Evolutionary conservation across 2,888 invertebrate genomes (phyloP), one percentile per base, ranked within the genome.

Genomic region (Cryptus armator): DNA sequence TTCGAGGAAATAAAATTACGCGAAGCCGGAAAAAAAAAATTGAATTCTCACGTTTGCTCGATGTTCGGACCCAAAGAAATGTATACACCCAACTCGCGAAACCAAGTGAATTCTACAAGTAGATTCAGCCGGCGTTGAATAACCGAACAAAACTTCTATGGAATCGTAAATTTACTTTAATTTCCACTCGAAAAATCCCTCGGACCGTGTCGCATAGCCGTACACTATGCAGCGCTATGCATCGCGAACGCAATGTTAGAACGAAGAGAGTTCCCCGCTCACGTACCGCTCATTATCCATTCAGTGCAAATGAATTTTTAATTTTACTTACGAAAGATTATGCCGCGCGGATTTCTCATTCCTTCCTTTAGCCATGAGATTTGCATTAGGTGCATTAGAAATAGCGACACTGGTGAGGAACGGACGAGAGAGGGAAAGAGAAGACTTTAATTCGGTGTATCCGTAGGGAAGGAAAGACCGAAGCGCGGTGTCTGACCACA

Each of bases 291-390:
- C 66, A 80, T 72, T 80, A 80, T 72, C 80, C 74, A 80, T 72
- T 80, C 80, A 14, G 66, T 80, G 74, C 80, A 80, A 74, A 80
- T 80, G 80, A 80, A 80, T 80, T 80, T 80, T 80, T 67, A 80
- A 80, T 80, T 80, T 80, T 67, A 74, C 72, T 80, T 67, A 46
- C 46, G 56, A 46, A 74, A 67, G 66, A 80, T 80, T 74, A 80
- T 80, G 67, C 80, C 64, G 67, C 29, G 24, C 46, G 80, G 67
- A 80, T 80, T 67, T 74, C 66, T 53, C 74, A 14, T 64, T n/a
- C 72, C 24, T 51, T 32, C 56, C 71, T 7, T 67, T 43, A 14
- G 72, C 53, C 72, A 43, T 80, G 37, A 74, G 72, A 80, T 80
- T 80, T 80, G 80, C 80, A 80, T 80, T 67, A 80, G 80, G 44